These are phyloP conservation scores for Bombus vancouverensis DNA, from an alignment of 1,140 invertebrate species.

Conservation along the genomic window DNA sequence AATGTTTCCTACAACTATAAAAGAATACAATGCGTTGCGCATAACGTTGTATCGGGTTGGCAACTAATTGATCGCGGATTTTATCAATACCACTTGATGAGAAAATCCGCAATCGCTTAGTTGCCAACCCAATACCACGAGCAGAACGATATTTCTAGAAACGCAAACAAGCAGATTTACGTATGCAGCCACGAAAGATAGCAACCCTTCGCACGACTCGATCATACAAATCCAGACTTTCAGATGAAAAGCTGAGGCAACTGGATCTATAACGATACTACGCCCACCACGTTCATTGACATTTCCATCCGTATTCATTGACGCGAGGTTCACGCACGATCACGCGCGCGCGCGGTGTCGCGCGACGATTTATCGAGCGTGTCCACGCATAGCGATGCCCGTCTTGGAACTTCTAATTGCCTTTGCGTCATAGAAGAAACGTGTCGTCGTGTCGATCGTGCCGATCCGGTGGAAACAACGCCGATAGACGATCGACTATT, in stretches of 20 bases:
- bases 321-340: constrained; percentile 18
- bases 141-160: no score
- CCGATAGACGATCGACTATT: not conserved
- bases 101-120: no score
- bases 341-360: not conserved
- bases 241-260: not conserved
- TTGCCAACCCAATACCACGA: no score
- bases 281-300: constrained; percentile 11
- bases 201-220: no score
- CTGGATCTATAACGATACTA: not conserved
- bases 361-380: constrained; percentile 34
- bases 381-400: constrained; percentile 11
- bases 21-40: no score
- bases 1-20: no score
- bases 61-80: no score
- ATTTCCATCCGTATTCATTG: constrained; percentile 5
- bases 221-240: no score
- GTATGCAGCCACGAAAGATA: no score
- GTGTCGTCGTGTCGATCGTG: constrained; percentile 13
- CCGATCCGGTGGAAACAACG: not conserved
- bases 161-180: no score
- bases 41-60: no score
- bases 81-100: no score
- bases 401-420: constrained; percentile 40
- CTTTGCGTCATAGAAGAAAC: not conserved